These are phyloP conservation scores for Merops nubicus DNA, from an alignment of 2,113 vertebrate genomes.

Conservation along the genomic window DNA sequence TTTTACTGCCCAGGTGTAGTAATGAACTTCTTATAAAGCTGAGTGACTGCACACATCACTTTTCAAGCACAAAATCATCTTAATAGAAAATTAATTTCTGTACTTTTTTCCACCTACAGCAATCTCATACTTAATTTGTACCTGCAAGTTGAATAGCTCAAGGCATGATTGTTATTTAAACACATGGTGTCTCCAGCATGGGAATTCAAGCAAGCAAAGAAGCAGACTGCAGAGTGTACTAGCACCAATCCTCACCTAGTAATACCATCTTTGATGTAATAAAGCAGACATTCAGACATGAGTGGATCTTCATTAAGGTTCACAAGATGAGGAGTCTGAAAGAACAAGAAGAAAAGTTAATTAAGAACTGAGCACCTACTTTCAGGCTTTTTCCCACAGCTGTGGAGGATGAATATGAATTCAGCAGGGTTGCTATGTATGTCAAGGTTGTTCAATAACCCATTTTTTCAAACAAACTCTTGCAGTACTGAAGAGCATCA, in stretches of 20 bases:
- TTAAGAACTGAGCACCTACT: not conserved
- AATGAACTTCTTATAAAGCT: not conserved
- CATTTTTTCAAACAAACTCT: not conserved
- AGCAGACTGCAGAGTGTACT: not conserved
- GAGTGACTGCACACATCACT: not conserved
- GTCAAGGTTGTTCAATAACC: not conserved
- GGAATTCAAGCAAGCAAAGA: not conserved
- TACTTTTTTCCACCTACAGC: not conserved
- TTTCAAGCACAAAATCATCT: not conserved
- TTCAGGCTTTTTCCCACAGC: not conserved
- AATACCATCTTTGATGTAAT: constrained; percentile 99
- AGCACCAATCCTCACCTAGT: constrained; percentile 83
- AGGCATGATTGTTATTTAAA: not conserved
- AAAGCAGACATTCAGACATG: constrained; percentile 98
- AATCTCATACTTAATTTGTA: not conserved
- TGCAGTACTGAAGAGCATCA: not conserved
- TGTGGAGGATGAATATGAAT: not conserved
- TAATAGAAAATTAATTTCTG: not conserved
- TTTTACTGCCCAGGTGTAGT: not conserved
- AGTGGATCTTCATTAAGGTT: constrained; percentile 98
- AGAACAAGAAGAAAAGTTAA: constrained; percentile 28
- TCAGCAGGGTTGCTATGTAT: not conserved
- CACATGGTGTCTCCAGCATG: not conserved
- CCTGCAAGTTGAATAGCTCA: not conserved
- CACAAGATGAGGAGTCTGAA: constrained; percentile 96